These are phyloP conservation scores for Heliconius ethilla DNA, from an alignment of 2,888 invertebrate genomes.

Conservation along the genomic window DNA sequence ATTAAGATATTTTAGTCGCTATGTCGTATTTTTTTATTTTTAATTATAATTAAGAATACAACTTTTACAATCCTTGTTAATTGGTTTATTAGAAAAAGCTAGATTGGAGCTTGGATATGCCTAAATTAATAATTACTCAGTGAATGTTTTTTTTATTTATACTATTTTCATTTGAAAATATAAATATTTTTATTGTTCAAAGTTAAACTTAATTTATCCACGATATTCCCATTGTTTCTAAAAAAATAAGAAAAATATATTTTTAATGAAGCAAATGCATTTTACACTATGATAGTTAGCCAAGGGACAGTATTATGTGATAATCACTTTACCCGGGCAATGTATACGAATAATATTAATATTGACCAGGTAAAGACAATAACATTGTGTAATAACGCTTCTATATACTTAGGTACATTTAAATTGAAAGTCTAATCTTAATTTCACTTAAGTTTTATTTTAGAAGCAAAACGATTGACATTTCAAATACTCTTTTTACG, in stretches of 20 bases:
- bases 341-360: background rate
- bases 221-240: background rate
- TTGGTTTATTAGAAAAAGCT: background rate
- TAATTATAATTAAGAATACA: background rate
- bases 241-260: background rate
- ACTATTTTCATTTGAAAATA: background rate
- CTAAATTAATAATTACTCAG: background rate
- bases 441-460: background rate
- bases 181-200: background rate
- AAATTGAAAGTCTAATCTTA: conserved; percentile 8
- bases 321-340: conserved; percentile 20
- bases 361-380: conserved; percentile 24
- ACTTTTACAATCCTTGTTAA: background rate
- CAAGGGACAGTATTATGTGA: conserved; percentile 9
- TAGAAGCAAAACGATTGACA: background rate
- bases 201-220: background rate
- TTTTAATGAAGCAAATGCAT: background rate
- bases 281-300: background rate
- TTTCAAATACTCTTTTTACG: background rate
- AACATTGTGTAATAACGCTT: background rate
- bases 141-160: background rate
- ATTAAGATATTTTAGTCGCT: background rate
- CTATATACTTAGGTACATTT: background rate
- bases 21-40: too few species aligned
- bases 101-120: background rate